phyloP scores from a whole-genome alignment of 1,140 invertebrate genomes.

The Reticulitermes speratus region DNA sequence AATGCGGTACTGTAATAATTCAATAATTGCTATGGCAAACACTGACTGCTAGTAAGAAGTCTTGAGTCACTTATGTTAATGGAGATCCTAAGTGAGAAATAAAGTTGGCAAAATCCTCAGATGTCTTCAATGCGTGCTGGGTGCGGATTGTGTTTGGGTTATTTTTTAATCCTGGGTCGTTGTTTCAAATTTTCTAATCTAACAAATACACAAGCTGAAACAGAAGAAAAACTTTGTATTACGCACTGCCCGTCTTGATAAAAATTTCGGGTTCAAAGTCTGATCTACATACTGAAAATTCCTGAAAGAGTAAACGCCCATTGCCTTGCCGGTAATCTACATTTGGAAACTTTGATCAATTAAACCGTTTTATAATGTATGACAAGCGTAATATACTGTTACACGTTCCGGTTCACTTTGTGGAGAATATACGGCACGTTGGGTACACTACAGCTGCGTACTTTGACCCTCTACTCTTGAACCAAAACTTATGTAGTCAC shows the following conservation, averaged over 20 bases:
- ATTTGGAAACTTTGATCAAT: not conserved
- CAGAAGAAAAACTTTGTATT: conserved; percentile 42
- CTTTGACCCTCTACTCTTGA: not conserved
- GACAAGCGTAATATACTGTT: not conserved
- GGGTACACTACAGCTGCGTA: not conserved
- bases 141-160: conserved; percentile 67
- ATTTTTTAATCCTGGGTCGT: conserved; percentile 42
- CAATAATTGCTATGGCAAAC: conserved; percentile 20
- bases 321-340: not conserved
- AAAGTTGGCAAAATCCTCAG: conserved; percentile 67
- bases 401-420: not conserved
- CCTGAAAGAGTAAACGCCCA: not conserved
- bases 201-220: conserved; percentile 80
- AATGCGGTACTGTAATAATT: conserved; percentile 12
- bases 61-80: conserved; percentile 28
- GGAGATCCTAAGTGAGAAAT: conserved; percentile 36
- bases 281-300: not conserved
- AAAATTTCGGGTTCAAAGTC: not conserved
- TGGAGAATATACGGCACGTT: not conserved
- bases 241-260: not conserved
- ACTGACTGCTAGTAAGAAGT: conserved; percentile 19
- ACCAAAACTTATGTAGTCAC: not conserved
- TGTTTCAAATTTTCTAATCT: conserved; percentile 57
- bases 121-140: conserved; percentile 89
- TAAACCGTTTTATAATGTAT: not conserved